Conservation (phyloP, 2,888 invertebrate genomes). For the Volucella bombylans region DNA sequence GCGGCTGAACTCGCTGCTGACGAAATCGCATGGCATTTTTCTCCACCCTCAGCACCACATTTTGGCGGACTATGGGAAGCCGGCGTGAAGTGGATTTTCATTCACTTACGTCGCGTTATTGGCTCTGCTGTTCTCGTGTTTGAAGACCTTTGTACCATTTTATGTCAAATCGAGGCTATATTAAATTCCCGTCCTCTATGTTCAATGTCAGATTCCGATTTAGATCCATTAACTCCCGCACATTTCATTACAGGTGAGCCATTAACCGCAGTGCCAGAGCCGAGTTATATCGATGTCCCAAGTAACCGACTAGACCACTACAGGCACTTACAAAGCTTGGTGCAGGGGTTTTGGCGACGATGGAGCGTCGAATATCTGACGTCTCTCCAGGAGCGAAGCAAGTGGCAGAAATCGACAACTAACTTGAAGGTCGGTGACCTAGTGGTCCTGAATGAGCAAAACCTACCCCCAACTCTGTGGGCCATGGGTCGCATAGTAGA, state of each 20-base stretch:
- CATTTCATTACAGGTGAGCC: slow-evolving; percentile 22
- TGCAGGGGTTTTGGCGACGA: slow-evolving; percentile 62
- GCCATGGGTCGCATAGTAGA: too few relatives aligned
- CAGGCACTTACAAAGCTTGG: slow-evolving; percentile 15
- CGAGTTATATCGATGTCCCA: not conserved
- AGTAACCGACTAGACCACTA: not conserved
- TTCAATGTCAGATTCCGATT: slow-evolving; percentile 15
- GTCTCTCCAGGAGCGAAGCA: too few relatives aligned
- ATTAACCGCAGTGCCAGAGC: slow-evolving; percentile 49
- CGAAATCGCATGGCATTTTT: slow-evolving; percentile 4
- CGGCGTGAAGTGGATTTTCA: not conserved
- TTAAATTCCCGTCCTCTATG: not conserved
- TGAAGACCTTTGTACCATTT: slow-evolving; percentile 41
- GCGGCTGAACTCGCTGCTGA: not conserved
- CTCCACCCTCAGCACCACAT: slow-evolving; percentile 1
- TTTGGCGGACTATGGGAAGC: slow-evolving; percentile 28
- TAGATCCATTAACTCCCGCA: not conserved
- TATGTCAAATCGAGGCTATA: slow-evolving; percentile 55
- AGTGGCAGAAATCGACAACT: too few relatives aligned
- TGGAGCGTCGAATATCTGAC: slow-evolving; percentile 19
- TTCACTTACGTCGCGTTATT: slow-evolving; percentile 37
- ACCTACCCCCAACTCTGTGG: too few relatives aligned
- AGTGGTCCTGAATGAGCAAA: too few relatives aligned
- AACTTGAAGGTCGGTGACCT: too few relatives aligned
- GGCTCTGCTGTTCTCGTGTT: slow-evolving; percentile 18